Percentiles rank a stretch among this genome's conserved stretches.
Conservation (phyloP, 2,797 vertebrate genomes). For the Acanthiza pusilla region DNA sequence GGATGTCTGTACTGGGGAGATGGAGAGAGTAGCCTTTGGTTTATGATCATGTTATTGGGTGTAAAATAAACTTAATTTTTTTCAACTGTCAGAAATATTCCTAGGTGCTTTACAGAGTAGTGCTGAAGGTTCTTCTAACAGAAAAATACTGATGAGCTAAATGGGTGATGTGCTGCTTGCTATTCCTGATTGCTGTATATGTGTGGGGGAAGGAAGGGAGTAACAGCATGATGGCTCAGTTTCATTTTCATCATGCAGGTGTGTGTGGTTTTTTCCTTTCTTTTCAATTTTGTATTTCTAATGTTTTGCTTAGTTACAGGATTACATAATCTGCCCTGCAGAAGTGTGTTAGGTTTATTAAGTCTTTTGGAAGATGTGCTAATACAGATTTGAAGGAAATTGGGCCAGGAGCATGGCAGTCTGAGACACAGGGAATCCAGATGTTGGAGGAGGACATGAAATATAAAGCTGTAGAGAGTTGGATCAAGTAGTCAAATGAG, state of each 20-base stretch:
- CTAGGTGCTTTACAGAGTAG: background rate
- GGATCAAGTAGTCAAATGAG: background rate
- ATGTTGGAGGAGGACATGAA: background rate
- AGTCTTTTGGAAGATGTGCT: slow-evolving; percentile 14
- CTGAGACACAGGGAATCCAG: background rate
- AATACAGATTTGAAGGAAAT: background rate
- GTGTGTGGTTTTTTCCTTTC: background rate
- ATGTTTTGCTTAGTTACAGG: background rate
- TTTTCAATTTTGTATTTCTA: background rate
- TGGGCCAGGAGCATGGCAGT: background rate
- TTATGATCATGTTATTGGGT: slow-evolving; percentile 6
- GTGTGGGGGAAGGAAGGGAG: background rate
- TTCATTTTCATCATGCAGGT: slow-evolving; percentile 2
- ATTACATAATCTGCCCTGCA: slow-evolving; percentile 13
- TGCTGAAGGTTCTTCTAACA: background rate
- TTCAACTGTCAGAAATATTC: background rate
- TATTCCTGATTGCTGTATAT: background rate
- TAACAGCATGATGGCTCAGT: background rate
- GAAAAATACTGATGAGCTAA: background rate
- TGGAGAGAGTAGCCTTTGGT: slow-evolving; percentile 33
- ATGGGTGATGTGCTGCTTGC: background rate
- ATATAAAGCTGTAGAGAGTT: background rate
- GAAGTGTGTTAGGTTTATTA: background rate
- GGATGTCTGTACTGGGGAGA: background rate
- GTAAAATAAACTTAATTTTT: slow-evolving; percentile 47